phyloP scores from a whole-genome alignment of 2,888 invertebrate genomes.

The Synergus japonicus region DNA sequence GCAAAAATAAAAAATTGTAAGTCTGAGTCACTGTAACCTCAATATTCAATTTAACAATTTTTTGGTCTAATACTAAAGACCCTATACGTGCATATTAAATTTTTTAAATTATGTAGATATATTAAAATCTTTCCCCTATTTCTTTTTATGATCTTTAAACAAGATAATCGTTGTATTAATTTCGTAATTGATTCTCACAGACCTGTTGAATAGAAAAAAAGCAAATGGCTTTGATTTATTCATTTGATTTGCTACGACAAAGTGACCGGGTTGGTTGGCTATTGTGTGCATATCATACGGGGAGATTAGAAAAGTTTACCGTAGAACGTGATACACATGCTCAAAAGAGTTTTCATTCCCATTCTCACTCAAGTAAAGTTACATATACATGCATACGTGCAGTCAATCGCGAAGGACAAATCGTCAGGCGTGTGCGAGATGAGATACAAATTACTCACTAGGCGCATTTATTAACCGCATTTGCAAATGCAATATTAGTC shows the following conservation, averaged over 20 bases:
- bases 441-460: conserved; percentile 5
- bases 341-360: background rate
- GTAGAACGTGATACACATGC: background rate
- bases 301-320: background rate
- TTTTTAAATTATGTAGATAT: too few relatives aligned
- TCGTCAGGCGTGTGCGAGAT: background rate
- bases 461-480: background rate
- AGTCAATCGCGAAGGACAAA: background rate
- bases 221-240: background rate
- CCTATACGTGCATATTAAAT: too few relatives aligned
- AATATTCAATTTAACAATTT: background rate
- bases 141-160: too few relatives aligned
- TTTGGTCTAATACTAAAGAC: background rate
- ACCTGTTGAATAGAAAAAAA: background rate
- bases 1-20: background rate
- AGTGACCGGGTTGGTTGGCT: background rate
- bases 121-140: too few relatives aligned
- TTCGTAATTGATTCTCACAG: too few relatives aligned
- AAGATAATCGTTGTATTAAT: too few relatives aligned
- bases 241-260: background rate
- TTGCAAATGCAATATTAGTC: background rate
- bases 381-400: background rate
- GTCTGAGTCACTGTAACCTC: background rate
- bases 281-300: background rate
- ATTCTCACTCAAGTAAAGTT: background rate